These are phyloP conservation scores for Aphelenchoides fujianensis DNA, from an alignment of 1,140 invertebrate genomes.

Conservation along the genomic window DNA sequence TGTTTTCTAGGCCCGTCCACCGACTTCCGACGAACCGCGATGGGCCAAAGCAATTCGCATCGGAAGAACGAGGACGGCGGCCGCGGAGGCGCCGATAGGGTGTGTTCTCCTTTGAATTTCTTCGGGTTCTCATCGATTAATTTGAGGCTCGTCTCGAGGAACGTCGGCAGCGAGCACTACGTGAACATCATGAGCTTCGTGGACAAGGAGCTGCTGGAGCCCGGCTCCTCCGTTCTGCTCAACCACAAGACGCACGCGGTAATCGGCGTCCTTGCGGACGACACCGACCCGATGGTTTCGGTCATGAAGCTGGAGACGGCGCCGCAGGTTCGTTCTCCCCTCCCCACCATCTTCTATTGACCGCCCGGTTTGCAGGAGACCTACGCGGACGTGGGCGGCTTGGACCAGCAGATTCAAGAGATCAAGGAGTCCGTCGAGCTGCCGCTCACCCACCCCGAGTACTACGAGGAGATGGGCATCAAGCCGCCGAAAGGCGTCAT, in stretches of 20 bases:
- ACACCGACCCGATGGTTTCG: constrained; percentile 99
- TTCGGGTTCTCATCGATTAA: constrained; percentile 30
- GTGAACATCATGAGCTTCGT: constrained; percentile 99
- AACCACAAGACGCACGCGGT: constrained; percentile 99
- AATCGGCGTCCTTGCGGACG: constrained; percentile 94
- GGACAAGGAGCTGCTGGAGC: constrained; percentile 97
- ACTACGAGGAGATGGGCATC: constrained; percentile 99
- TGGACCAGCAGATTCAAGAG: constrained; percentile 99
- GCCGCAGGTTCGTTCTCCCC: constrained; percentile 70
- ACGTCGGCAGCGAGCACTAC: constrained; percentile 98
- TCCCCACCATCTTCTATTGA: constrained; percentile 74
- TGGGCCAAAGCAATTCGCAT: constrained; percentile 50
- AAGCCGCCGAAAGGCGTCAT: constrained; percentile 97
- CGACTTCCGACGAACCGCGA: too few species aligned
- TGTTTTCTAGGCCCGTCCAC: too few species aligned
- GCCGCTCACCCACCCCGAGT: constrained; percentile 97
- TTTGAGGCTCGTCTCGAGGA: constrained; percentile 63
- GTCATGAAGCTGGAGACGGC: constrained; percentile 99
- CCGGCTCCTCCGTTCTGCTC: constrained; percentile 93
- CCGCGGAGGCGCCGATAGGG: constrained; percentile 54
- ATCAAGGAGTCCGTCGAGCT: constrained; percentile 98
- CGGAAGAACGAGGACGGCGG: constrained; percentile 50
- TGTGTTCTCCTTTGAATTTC: constrained; percentile 84
- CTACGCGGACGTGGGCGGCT: constrained; percentile 97
- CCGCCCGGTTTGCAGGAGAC: constrained; percentile 72